Conservation (phyloP, 2,113 vertebrate genomes). For the Alligator mississippiensis region DNA sequence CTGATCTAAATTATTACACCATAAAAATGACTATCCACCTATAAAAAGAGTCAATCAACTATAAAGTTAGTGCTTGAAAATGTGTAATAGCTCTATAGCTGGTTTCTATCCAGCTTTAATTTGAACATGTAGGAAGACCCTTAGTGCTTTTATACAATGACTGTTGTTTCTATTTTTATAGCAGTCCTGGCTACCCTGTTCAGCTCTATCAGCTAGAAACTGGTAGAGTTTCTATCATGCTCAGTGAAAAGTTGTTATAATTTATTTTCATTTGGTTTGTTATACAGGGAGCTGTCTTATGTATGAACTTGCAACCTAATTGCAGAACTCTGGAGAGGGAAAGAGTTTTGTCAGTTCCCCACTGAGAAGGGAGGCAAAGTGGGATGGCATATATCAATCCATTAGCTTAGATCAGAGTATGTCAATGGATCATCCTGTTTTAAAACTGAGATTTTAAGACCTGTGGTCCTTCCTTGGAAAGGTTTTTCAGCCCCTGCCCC, state of each 20-base stretch:
- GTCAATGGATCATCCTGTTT: background rate
- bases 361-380: background rate
- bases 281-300: background rate
- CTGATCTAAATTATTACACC: too few species aligned
- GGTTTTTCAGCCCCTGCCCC: background rate
- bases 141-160: background rate
- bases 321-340: background rate
- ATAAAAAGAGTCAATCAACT: too few species aligned
- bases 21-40: too few species aligned
- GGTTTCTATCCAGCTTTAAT: too few species aligned
- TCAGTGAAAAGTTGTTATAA: background rate
- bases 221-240: background rate
- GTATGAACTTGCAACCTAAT: background rate
- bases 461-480: background rate
- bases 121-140: too few species aligned
- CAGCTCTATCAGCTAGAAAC: background rate
- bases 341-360: background rate
- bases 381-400: background rate
- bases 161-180: slow-evolving; percentile 2
- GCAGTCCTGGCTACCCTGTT: background rate
- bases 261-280: background rate
- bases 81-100: too few species aligned
- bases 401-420: background rate
- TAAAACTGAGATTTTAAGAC: background rate
- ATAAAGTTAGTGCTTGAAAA: too few species aligned